Conservation (phyloP, 2,113 vertebrate species). For the Oryzias celebensis region DNA sequence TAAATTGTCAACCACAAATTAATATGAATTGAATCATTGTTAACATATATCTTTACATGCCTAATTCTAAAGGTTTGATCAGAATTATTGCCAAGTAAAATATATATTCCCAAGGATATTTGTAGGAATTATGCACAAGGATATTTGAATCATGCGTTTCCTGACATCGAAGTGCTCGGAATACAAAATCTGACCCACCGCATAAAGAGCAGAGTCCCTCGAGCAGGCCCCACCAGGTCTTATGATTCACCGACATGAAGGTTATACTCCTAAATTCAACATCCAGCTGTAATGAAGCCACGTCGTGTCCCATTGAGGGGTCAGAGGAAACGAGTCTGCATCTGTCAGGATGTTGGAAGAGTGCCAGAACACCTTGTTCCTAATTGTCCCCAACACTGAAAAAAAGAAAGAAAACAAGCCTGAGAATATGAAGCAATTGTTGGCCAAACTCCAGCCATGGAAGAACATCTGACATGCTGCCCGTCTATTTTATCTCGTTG, state of each 20-base stretch:
- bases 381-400: constrained; percentile 45
- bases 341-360: constrained; percentile 41
- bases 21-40: no score
- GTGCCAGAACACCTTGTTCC: constrained; percentile 59
- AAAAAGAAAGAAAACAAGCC: constrained; percentile 19
- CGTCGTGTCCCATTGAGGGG: constrained; percentile 32
- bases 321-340: constrained; percentile 45
- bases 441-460: constrained; percentile 32
- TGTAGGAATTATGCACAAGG: background rate
- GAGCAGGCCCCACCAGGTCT: background rate
- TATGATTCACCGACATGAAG: constrained; percentile 39
- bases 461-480: constrained; percentile 28
- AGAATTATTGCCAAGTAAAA: constrained; percentile 6
- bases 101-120: constrained; percentile 12
- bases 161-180: background rate
- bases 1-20: no score
- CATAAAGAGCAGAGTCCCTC: constrained; percentile 1
- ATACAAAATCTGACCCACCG: constrained; percentile 16
- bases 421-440: constrained; percentile 42
- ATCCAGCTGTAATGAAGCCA: constrained; percentile 25
- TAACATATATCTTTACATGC: no score
- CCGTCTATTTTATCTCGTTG: constrained; percentile 52
- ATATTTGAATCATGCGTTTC: background rate
- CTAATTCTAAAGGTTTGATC: no score
- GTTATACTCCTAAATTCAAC: constrained; percentile 31